A percentile compares a stretch with the other conserved stretches of the same genome.
These are phyloP conservation scores for Xyliphius kryptos DNA, from an alignment of 2,113 vertebrate species.

Conservation along the genomic window DNA sequence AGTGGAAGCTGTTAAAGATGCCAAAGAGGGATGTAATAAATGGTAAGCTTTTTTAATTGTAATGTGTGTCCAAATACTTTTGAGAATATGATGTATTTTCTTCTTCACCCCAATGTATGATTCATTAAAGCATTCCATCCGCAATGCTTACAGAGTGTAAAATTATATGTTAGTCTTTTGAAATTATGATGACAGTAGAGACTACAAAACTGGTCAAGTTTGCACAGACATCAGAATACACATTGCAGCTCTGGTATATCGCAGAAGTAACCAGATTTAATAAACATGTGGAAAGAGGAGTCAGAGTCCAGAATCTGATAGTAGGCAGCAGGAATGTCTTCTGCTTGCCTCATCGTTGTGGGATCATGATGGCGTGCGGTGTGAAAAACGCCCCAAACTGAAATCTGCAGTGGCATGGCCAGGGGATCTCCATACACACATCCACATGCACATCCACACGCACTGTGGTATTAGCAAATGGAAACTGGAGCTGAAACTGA, in stretches of 20 bases:
- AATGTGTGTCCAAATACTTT: too few species aligned
- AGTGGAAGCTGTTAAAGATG: too few species aligned
- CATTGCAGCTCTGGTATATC: neutral
- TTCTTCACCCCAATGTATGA: too few species aligned
- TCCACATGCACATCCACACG: conserved; percentile 4
- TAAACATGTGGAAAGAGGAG: neutral
- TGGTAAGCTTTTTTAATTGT: too few species aligned
- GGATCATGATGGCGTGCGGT: neutral
- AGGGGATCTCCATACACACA: conserved; percentile 27
- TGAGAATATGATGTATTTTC: too few species aligned
- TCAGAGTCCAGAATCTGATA: neutral
- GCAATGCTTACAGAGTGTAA: too few species aligned
- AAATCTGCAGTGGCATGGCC: conserved; percentile 4
- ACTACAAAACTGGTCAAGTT: neutral
- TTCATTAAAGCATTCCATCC: too few species aligned
- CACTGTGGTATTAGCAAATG: conserved; percentile 35
- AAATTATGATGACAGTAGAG: too few species aligned
- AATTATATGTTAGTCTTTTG: too few species aligned
- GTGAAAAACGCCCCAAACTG: neutral
- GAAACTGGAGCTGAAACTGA: conserved; percentile 33
- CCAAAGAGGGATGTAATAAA: too few species aligned
- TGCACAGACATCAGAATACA: neutral
- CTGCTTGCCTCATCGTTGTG: conserved; percentile 1
- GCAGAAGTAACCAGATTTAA: neutral
- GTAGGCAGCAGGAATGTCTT: neutral